phyloP scores from a whole-genome alignment of 1,140 invertebrate genomes.

The Ooceraea biroi region DNA sequence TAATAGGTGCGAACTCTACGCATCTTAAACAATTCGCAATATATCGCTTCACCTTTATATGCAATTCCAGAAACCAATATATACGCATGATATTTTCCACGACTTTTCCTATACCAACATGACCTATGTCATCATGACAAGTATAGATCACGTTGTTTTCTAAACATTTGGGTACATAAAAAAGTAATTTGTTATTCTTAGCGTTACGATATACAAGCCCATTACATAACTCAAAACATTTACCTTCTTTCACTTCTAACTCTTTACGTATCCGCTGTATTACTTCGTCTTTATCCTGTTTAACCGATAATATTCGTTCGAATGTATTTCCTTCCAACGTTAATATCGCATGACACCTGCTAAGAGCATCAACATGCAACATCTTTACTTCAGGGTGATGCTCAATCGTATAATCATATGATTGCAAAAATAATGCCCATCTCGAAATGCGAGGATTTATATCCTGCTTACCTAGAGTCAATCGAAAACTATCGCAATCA shows the following conservation, averaged over 20 bases:
- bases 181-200: slow-evolving; percentile 20
- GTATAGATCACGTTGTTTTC: slow-evolving; percentile 18
- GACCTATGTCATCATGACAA: slow-evolving; percentile 11
- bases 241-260: not conserved
- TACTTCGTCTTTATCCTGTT: no score
- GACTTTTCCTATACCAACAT: slow-evolving; percentile 12
- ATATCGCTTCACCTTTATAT: not conserved
- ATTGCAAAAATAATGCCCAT: no score
- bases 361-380: no score
- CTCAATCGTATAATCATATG: no score
- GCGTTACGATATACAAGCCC: not conserved
- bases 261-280: no score
- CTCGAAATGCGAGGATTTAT: no score
- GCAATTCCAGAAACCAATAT: slow-evolving; percentile 34
- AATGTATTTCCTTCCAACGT: no score
- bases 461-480: not conserved
- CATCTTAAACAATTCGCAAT: slow-evolving; percentile 30
- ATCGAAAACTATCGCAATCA: no score
- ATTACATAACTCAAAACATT: no score
- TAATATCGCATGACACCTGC: no score
- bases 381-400: no score
- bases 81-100: not conserved
- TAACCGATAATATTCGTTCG: no score
- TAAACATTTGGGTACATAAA: not conserved
- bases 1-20: not conserved